phyloP scores from a whole-genome alignment of 2,888 invertebrate genomes.

The Conomelus anceps region DNA sequence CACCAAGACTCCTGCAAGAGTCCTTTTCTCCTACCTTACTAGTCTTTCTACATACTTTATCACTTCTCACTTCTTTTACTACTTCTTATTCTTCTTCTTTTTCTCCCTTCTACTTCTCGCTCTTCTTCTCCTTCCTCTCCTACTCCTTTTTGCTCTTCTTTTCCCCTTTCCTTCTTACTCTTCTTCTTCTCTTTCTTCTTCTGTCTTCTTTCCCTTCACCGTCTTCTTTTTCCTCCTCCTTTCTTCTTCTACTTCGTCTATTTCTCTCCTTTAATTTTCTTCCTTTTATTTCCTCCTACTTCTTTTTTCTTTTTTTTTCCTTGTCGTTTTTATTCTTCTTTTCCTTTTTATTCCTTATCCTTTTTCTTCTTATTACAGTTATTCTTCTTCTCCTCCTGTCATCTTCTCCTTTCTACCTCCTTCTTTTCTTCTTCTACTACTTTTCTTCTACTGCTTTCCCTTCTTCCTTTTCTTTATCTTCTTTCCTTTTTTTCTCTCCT shows the following conservation, averaged over 20 bases:
- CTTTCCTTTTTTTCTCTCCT: neutral
- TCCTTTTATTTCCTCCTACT: neutral
- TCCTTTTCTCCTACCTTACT: constrained; percentile 21
- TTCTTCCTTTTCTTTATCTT: neutral
- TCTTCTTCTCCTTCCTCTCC: neutral
- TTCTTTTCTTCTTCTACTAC: neutral
- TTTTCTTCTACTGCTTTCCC: neutral
- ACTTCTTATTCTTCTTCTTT: neutral
- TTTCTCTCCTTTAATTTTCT: neutral
- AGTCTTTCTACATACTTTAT: no score
- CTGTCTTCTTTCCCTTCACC: neutral
- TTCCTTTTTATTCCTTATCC: neutral
- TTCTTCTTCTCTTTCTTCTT: neutral
- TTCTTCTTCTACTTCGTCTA: neutral
- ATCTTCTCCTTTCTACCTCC: neutral
- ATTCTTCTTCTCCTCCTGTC: neutral
- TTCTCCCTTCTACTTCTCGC: constrained; percentile 17
- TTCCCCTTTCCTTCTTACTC: neutral
- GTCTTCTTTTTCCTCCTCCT: neutral
- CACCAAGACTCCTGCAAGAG: no score
- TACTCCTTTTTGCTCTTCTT: neutral
- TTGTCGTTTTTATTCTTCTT: neutral
- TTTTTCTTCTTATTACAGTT: neutral
- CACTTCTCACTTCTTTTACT: neutral
- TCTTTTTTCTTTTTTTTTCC: neutral